Evolutionary conservation across 1,140 invertebrate genomes (phyloP), one percentile per base, ranked within the genome.

Genomic region (Monomorium pharaonis): DNA sequence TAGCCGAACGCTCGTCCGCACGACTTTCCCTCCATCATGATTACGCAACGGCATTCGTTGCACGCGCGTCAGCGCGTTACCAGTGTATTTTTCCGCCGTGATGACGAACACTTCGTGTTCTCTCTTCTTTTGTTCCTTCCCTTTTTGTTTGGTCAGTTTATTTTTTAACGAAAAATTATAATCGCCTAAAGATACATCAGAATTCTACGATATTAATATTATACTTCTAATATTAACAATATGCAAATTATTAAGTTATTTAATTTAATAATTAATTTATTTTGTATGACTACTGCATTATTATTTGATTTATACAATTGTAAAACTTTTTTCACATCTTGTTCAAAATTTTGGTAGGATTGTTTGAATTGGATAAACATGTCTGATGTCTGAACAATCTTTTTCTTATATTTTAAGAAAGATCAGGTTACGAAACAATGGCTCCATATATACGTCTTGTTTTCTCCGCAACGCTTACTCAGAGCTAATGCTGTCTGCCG

Each of bases 11-110:
- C 44, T 89, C 72, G 62, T 21, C 65, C 78, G 58, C 72, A 85
- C 85, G 77, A 87, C 88, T 90, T 90, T 90, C 88, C 81, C 86
- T 89, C 62, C 56, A 58, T 21, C 18, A 76, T 74, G 37, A 65
- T 90, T 90, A 90, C 88, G 89, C 89, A 90, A 90, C 21, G 51
- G 74, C 75, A 85, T 81, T 89, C 88, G 84, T 89, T 89, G 85
- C 78, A 76, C 77, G 84, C 88, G 74, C 67, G 78, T 76, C 54
- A 47, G 67, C 51, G 51, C 56, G 77, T 88, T 77, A 33, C 18
- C 42, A 37, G 69, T 44, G 27, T 89, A 70, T 76, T 76, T 58
- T 72, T 77, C 65, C 47, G 51, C 67, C 67, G 33, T 18, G 54
- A 72, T 78, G 63, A 77, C 6, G 56, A 65, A 70, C 65, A 21